Percentiles rank a stretch among this genome's conserved stretches.
phyloP scores from a whole-genome alignment of 2,797 vertebrate species.

The Huso huso region DNA sequence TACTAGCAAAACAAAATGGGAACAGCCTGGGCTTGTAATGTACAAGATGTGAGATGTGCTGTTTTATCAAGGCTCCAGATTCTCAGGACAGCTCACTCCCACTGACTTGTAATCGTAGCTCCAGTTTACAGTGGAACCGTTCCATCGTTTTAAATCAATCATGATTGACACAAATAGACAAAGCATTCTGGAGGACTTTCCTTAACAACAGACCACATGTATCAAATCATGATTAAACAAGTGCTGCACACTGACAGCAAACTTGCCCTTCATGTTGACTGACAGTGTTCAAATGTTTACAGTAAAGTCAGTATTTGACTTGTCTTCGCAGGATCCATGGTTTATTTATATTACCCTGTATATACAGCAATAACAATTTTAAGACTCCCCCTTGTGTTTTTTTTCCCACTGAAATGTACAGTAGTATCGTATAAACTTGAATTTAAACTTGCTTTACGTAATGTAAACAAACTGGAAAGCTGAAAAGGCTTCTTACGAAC shows the following conservation, averaged over 20 bases:
- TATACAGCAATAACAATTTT: no score
- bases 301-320: no score
- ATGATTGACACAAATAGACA: slow-evolving; percentile 2
- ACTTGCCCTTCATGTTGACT: not conserved
- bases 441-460: no score
- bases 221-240: not conserved
- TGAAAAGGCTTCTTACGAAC: no score
- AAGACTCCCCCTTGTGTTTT: no score
- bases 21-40: not conserved
- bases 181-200: not conserved
- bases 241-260: not conserved
- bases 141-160: not conserved
- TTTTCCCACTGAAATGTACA: no score
- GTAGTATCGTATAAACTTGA: no score
- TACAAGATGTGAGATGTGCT: not conserved
- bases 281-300: not conserved
- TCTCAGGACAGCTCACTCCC: not conserved
- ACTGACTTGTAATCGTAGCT: not conserved
- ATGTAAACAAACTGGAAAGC: no score
- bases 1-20: not conserved
- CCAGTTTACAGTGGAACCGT: not conserved
- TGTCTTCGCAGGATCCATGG: no score
- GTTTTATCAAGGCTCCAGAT: not conserved
- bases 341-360: no score
- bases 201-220: not conserved